Evolutionary conservation across 1,140 invertebrate genomes (phyloP).

Genomic region (Diachasmimorpha longicaudata): DNA sequence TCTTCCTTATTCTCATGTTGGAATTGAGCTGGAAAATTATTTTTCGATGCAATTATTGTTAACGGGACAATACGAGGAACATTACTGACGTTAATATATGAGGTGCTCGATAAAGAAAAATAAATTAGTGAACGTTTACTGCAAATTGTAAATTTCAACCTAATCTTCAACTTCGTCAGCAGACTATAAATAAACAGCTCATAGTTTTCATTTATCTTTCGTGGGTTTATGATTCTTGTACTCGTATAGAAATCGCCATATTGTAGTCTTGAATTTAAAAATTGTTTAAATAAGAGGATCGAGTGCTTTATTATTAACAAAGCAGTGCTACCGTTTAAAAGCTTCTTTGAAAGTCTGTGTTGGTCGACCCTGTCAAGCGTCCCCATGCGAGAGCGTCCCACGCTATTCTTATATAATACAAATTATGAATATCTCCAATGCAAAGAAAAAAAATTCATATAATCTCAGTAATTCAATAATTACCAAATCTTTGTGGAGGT

Average conservation of each 20-base stretch:
- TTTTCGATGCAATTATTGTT: too few species aligned
- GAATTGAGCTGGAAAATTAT: too few species aligned
- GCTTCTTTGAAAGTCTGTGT: not conserved
- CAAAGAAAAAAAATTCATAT: not conserved
- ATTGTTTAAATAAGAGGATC: not conserved
- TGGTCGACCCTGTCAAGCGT: not conserved
- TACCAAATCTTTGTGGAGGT: constrained; percentile 97
- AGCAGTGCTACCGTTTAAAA: not conserved
- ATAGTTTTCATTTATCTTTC: not conserved
- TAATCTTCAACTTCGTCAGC: not conserved
- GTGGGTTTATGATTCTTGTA: not conserved
- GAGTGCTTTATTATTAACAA: not conserved
- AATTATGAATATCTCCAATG: not conserved
- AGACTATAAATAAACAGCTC: not conserved
- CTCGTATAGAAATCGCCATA: not conserved
- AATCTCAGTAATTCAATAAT: constrained; percentile 36
- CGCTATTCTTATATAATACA: constrained; percentile 32
- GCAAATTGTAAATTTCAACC: too few species aligned
- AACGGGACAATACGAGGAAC: too few species aligned
- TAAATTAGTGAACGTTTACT: too few species aligned
- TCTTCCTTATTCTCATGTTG: too few species aligned
- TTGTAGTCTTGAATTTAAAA: too few species aligned
- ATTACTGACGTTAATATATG: too few species aligned
- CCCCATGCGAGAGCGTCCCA: constrained; percentile 19
- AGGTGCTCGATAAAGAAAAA: too few species aligned